Base-by-base conservation (phyloP, 2,888 invertebrate species). In the Mimachlamys varia region DNA sequence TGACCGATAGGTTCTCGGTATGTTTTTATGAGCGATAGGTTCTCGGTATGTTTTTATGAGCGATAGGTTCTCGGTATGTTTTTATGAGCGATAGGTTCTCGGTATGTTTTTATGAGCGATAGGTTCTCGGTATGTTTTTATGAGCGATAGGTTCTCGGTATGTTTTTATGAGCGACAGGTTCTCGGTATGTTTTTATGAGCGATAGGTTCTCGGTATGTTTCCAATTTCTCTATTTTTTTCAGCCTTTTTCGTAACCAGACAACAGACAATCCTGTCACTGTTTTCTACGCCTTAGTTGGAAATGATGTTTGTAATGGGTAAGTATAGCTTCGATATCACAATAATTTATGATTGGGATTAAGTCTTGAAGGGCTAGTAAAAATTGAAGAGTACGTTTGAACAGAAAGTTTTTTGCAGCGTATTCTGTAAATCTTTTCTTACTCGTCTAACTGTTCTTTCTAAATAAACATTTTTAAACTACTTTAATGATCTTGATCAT, bases 261-360 rank as follows among this genome's bases (percentile, higher is more conserved):
- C 95, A 0, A 94, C 94, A 10, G 97, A 97, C 93, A 94, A 96
- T 90, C 97, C 97, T 22, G 94, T 96, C 22, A 92, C 97, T 22
- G 95, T 97, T 0, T 93, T 97, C 55, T 97, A 97, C 92, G 97
- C 96, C 7, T 95, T 97, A 93, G 96, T 97, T 93, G 97, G 97
- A 88, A 97, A 97, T 94, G 97, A 97, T 94, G 97, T 97, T n/a
- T 97, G 97, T 93, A 97, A 97, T 93, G 96, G 96, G 97, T 97
- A 95, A 93, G 95, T 92, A 58, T 58, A 15, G 27, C 44, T 50
- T 33, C 27, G 76, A 0, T 90, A 89, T 91, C 92, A 89, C 38
- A 33, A 87, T 19, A 0, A 44, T 5, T 44, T 3, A 7, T 44
- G 44, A 7, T 44, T 7, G 44, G 44, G 44, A 44, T 44, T 44